These are phyloP conservation scores for Halcyon badia DNA, from an alignment of 2,797 vertebrate species.

Conservation along the genomic window DNA sequence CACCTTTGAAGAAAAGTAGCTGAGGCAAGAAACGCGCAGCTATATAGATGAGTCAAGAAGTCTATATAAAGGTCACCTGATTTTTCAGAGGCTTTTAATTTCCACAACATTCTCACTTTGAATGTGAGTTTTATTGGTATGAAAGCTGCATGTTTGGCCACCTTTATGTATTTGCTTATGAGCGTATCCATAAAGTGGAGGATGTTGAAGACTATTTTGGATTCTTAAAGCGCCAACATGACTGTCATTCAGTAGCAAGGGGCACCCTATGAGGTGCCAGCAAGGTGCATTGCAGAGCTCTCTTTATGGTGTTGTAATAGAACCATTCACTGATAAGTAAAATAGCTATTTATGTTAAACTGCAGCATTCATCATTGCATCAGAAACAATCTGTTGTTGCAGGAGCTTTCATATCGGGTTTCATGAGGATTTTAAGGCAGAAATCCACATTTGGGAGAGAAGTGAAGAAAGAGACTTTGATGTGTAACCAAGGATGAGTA, in stretches of 20 bases:
- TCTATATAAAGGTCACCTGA: not conserved
- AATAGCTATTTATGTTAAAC: not conserved
- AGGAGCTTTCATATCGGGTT: not conserved
- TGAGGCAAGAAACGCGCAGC: not conserved
- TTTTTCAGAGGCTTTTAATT: not conserved
- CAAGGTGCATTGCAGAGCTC: not conserved
- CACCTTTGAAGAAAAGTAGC: not conserved
- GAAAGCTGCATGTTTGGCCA: not conserved
- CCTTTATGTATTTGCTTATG: not conserved
- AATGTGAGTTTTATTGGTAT: not conserved
- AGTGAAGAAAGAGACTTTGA: not conserved
- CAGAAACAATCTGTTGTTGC: not conserved
- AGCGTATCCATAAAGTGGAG: accelerated
- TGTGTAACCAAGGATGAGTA: not conserved
- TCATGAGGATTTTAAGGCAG: not conserved
- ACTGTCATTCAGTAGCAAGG: not conserved
- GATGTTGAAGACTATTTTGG: not conserved
- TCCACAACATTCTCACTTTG: not conserved
- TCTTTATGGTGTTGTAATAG: not conserved
- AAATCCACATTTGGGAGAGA: not conserved
- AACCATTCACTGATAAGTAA: not conserved
- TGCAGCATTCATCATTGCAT: not conserved
- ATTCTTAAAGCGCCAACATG: not conserved
- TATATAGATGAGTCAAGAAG: not conserved
- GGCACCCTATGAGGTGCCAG: not conserved